Percentiles rank a stretch among this genome's conserved stretches.
Conservation (phyloP, 2,113 vertebrate species). For the Channa maculata region DNA sequence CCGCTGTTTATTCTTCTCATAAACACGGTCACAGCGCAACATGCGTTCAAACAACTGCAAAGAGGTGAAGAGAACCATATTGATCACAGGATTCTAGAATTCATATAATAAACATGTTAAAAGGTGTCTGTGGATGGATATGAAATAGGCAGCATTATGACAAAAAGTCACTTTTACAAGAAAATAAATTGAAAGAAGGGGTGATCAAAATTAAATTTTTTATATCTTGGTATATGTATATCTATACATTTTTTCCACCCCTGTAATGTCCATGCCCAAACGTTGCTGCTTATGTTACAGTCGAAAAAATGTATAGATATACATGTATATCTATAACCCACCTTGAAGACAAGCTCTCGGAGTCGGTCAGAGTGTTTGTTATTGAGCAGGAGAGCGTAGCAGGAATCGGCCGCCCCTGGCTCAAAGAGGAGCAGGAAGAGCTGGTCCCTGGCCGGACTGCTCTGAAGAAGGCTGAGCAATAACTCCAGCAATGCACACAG, state of each 20-base stretch:
- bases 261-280: too few relatives aligned
- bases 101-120: too few relatives aligned
- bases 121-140: too few relatives aligned
- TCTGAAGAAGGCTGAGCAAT: slow-evolving; percentile 89
- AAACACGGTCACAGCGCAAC: slow-evolving; percentile 96
- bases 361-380: slow-evolving; percentile 92
- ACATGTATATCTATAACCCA: slow-evolving; percentile 15
- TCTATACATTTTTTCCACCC: too few relatives aligned
- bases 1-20: slow-evolving; percentile 94
- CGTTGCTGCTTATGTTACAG: too few relatives aligned
- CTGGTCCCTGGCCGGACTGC: slow-evolving; percentile 90
- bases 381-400: slow-evolving; percentile 92
- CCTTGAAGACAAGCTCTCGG: slow-evolving; percentile 95
- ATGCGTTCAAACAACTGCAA: slow-evolving; percentile 92
- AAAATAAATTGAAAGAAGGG: too few relatives aligned
- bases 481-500: slow-evolving; percentile 90
- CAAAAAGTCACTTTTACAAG: too few relatives aligned
- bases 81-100: too few relatives aligned
- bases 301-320: too few relatives aligned
- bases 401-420: slow-evolving; percentile 92
- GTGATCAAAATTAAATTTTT: too few relatives aligned
- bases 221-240: too few relatives aligned
- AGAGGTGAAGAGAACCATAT: slow-evolving; percentile 1
- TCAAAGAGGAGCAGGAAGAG: slow-evolving; percentile 96
- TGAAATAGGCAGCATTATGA: too few relatives aligned